A percentile compares a stretch with the other conserved stretches of the same genome.
Conservation (phyloP, 1,140 invertebrate species). For the Galleria mellonella region DNA sequence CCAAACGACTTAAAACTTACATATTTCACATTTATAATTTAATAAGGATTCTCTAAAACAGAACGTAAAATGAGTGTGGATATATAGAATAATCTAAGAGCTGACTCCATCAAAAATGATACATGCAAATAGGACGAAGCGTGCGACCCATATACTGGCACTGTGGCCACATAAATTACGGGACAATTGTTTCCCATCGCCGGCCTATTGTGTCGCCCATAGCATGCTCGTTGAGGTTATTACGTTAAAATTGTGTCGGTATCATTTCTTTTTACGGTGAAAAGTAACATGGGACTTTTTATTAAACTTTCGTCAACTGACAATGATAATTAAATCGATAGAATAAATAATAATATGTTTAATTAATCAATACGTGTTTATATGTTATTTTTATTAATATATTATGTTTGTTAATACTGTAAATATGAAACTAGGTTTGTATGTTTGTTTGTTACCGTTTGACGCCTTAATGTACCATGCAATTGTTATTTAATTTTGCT, state of each 20-base stretch:
- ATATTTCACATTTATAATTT: too few relatives aligned
- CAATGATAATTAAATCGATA: neutral
- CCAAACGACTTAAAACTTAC: too few relatives aligned
- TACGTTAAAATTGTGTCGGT: neutral
- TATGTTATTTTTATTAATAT: too few relatives aligned
- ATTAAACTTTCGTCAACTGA: neutral
- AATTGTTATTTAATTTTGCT: too few relatives aligned
- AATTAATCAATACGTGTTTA: too few relatives aligned
- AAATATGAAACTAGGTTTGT: too few relatives aligned
- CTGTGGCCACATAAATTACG: slow-evolving; percentile 26
- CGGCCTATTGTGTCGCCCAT: neutral
- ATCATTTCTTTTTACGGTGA: neutral
- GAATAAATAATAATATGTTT: too few relatives aligned
- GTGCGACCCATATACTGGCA: slow-evolving; percentile 15
- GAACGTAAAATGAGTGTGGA: too few relatives aligned
- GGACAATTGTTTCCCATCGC: slow-evolving; percentile 27
- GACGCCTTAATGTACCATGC: too few relatives aligned
- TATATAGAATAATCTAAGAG: slow-evolving; percentile 2
- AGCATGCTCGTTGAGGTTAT: neutral
- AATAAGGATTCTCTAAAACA: too few relatives aligned
- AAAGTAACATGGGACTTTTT: neutral
- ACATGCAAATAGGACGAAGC: slow-evolving; percentile 22
- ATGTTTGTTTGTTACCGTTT: too few relatives aligned
- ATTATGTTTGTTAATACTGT: too few relatives aligned
- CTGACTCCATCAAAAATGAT: slow-evolving; percentile 18